A percentile compares a stretch with the other conserved stretches of the same genome.
Conservation (phyloP, 2,888 invertebrate species). For the Scrobipalpa costella region DNA sequence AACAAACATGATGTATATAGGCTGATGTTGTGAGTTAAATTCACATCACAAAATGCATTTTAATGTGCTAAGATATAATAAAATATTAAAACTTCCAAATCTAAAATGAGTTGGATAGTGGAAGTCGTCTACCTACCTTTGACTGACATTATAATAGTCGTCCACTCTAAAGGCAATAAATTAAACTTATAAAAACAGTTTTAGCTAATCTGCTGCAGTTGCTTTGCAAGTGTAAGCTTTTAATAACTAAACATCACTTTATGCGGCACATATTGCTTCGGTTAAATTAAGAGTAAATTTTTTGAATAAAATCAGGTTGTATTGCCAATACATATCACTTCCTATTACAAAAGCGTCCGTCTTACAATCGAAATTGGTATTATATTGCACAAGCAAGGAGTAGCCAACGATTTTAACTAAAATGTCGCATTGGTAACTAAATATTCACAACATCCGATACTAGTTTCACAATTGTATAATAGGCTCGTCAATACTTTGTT, state of each 20-base stretch:
- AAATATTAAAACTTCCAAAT: slow-evolving; percentile 13
- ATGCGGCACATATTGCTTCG: not conserved
- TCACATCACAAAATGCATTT: slow-evolving; percentile 19
- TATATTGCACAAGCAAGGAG: not conserved
- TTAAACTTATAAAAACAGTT: slow-evolving; percentile 15
- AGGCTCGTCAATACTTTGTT: not conserved
- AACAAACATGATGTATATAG: not conserved
- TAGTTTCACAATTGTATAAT: not conserved
- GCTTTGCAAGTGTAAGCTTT: not conserved
- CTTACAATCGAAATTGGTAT: not conserved
- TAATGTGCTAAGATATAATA: slow-evolving; percentile 16
- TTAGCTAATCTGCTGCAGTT: not conserved
- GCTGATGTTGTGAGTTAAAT: slow-evolving; percentile 11
- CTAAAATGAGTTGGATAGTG: slow-evolving; percentile 5
- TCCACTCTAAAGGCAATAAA: slow-evolving; percentile 16
- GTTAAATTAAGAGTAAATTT: not conserved
- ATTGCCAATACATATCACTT: not conserved
- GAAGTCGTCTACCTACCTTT: not conserved
- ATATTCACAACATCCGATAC: not conserved
- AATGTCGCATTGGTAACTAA: not conserved
- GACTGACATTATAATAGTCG: not conserved
- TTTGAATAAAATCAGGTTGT: not conserved
- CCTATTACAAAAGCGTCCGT: not conserved
- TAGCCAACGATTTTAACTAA: not conserved
- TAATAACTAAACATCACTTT: not conserved